Evolutionary conservation across 2,888 invertebrate species (phyloP), one percentile per base, ranked within the genome.

Genomic region (Ophioninae sp.): DNA sequence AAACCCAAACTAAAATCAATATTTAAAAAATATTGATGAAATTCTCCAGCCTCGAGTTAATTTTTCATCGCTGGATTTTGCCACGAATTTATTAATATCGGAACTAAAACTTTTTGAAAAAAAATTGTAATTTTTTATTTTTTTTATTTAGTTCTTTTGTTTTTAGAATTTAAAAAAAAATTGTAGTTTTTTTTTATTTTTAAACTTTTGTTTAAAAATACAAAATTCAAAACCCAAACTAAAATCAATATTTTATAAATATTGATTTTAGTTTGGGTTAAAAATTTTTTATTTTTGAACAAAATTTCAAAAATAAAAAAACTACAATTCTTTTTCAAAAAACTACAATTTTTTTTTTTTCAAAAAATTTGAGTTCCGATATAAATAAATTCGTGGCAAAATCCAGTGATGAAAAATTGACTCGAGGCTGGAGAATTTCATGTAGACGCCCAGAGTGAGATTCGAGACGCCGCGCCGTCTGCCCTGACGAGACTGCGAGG

Each of bases 401-500:
- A 70, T 74, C 57, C 57, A 59, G 17, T 78, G 69, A 75, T 74
- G 61, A 67, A 79, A 44, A 65, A 75, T 65, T 69, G 30, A 50
- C 78, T 67, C 61, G 77, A n/a, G 77, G 68, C 77, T 41, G 21
- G 21, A 30, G 67, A 74, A 72, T 21, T 67, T 73, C 76, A 82
- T 74, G 74, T 61, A 61, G 61, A 41, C 70, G 69, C 70, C 72
- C 44, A 21, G 73, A 8, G 82, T 44, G 17, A 21, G 68, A 59
- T 21, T 20, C 41, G 59, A 88, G 89, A 84, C 91, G 91, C 92
- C 92, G 89, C 87, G 90, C 91, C 88, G 92, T 92, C 92, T 92
- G 91, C 88, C 73, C 83, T 89, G 89, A 88, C 91, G 91, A 92
- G 91, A 91, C 92, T 89, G 91, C 89, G 85, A 89, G 91, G 91